Conservation (phyloP, 2,113 vertebrate genomes). For the Dicentrarchus labrax region DNA sequence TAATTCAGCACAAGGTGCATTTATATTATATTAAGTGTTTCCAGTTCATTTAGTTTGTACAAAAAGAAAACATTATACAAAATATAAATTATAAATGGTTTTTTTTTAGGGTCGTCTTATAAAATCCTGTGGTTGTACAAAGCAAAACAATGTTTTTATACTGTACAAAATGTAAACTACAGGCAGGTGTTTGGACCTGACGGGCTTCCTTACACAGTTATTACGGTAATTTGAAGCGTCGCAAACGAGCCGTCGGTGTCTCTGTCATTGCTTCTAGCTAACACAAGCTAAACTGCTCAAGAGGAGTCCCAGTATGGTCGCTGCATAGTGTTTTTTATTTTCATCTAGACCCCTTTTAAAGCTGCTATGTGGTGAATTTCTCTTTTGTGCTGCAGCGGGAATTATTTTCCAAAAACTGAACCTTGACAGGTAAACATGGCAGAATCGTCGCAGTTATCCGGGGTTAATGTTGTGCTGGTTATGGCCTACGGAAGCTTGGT, state of each 20-base stretch:
- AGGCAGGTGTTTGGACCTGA: background rate
- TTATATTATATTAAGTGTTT: background rate
- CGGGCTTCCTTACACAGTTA: background rate
- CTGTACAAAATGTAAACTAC: background rate
- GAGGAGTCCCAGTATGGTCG: background rate
- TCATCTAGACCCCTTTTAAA: no score
- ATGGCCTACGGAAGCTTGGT: slow-evolving; percentile 98
- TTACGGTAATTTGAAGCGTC: slow-evolving; percentile 65
- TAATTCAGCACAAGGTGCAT: background rate
- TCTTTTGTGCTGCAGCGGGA: background rate
- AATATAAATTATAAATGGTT: background rate
- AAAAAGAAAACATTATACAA: background rate
- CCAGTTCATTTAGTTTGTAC: background rate
- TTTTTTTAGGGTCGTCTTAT: background rate
- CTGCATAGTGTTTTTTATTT: background rate
- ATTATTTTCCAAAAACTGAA: background rate
- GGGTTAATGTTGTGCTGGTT: slow-evolving; percentile 94
- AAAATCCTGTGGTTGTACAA: background rate
- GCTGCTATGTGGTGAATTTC: background rate
- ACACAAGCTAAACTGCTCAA: slow-evolving; percentile 33
- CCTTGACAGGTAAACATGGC: slow-evolving; percentile 63
- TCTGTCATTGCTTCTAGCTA: background rate
- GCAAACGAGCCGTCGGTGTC: slow-evolving; percentile 37
- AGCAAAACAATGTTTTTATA: background rate
- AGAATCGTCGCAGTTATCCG: slow-evolving; percentile 84